Percentiles rank a stretch among this genome's conserved stretches.
phyloP scores from a whole-genome alignment of 2,113 vertebrate species.

The Polypterus senegalus region DNA sequence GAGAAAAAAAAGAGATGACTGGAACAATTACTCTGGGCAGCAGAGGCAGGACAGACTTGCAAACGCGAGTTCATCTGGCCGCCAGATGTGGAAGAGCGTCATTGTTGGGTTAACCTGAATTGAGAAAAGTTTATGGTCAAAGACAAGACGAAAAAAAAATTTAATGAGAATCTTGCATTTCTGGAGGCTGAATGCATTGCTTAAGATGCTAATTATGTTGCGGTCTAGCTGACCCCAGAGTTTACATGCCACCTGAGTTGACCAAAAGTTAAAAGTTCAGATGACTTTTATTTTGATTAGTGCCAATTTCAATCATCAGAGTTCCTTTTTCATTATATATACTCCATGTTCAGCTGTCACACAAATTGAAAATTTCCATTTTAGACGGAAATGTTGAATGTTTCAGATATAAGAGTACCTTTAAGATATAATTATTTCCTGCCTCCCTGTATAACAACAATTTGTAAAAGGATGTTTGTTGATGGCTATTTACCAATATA shows the following conservation, averaged over 20 bases:
- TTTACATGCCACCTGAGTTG: slow-evolving; percentile 59
- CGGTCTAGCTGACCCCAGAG: slow-evolving; percentile 43
- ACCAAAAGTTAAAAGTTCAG: slow-evolving; percentile 37
- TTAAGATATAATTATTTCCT: too few species aligned
- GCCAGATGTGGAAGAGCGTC: slow-evolving; percentile 63
- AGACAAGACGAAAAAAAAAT: slow-evolving; percentile 13
- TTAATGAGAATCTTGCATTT: slow-evolving; percentile 22
- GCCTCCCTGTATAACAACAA: too few species aligned
- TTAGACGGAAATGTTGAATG: too few species aligned
- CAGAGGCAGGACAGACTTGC: slow-evolving; percentile 15
- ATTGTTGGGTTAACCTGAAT: slow-evolving; percentile 48
- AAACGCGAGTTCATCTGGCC: slow-evolving; percentile 47
- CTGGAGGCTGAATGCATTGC: slow-evolving; percentile 33
- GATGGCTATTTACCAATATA: too few species aligned
- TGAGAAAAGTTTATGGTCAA: slow-evolving; percentile 25
- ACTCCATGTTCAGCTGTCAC: too few species aligned
- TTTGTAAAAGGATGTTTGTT: too few species aligned
- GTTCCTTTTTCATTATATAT: too few species aligned
- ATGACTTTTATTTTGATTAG: background rate
- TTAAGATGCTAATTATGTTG: slow-evolving; percentile 47
- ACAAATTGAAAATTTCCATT: too few species aligned
- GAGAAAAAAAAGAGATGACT: slow-evolving; percentile 8
- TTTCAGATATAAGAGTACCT: too few species aligned
- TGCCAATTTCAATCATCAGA: too few species aligned
- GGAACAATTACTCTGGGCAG: slow-evolving; percentile 21